Evolutionary conservation across 1,140 invertebrate genomes (phyloP), one percentile per base, ranked within the genome.

Genomic region (Mylabris phalerata): DNA sequence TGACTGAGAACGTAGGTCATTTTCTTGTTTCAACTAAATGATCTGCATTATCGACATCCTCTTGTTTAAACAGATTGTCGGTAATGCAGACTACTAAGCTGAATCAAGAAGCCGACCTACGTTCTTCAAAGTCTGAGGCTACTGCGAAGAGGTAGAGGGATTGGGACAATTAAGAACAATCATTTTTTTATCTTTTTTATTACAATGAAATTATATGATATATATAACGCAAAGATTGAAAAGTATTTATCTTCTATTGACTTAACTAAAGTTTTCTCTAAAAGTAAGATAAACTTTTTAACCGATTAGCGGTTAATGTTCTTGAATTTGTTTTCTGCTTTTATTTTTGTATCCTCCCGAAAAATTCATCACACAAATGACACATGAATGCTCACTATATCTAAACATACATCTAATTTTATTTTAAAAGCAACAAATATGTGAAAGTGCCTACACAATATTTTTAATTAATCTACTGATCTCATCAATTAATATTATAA

Each of bases 301-400:
- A 46, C 51, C 51, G 45, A 45, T 45, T 27, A 42, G 4, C 7
- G 32, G 32, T 7, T 32, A 32, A 5, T 3, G 7, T 32, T 32
- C 32, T 32, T 32, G 7, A 32, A 32, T 32, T 32, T 32, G 32
- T 5, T 32, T 32, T 32, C 2, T 32, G 32, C 3, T 5, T 32
- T 32, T 32, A 19, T 19, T 32, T 32, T 32, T 32, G 32, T 32
- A 32, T 32, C 7, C 7, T 32, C 27, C 46, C 51, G 48, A 50
- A 51, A 51, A 54, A 45, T 50, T 50, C 48, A 50, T 50, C 48
- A 50, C 48, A 50, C 48, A 54, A 32, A 54, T 54, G 51, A 54
- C 51, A 54, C 51, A 54, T 54, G 51, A 32, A 52, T 13, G 42
- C 32, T 32, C 0, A 32, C 7, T 32, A 4, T 46, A 44, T 46